These are phyloP conservation scores for Leucophora obtusa DNA, from an alignment of 2,888 invertebrate species.

Conservation along the genomic window DNA sequence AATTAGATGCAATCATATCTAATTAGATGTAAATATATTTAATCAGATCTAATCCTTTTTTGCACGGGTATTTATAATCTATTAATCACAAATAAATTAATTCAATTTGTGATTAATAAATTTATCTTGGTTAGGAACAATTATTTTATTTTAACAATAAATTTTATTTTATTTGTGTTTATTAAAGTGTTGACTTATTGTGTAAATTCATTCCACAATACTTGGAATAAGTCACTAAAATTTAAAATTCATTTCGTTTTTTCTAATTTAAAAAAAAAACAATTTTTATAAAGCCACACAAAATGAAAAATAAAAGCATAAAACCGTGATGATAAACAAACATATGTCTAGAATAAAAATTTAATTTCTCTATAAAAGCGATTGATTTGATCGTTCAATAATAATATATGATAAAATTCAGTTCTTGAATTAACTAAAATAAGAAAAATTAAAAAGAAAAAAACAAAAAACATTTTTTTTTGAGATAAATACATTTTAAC, in stretches of 20 bases:
- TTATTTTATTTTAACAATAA: background rate
- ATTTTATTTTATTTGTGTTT: background rate
- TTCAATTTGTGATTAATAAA: too few relatives aligned
- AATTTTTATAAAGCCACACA: slow-evolving; percentile 18
- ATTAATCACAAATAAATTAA: too few relatives aligned
- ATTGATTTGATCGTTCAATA: slow-evolving; percentile 28
- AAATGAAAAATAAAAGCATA: slow-evolving; percentile 13
- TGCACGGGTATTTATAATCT: too few relatives aligned
- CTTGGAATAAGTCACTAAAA: slow-evolving; percentile 26
- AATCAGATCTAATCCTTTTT: too few relatives aligned
- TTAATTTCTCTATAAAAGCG: slow-evolving; percentile 25
- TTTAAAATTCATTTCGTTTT: slow-evolving; percentile 1
- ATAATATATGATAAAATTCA: slow-evolving; percentile 31
- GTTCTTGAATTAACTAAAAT: slow-evolving; percentile 30
- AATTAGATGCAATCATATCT: too few relatives aligned
- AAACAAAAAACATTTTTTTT: background rate
- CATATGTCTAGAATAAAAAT: slow-evolving; percentile 6
- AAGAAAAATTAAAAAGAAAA: slow-evolving; percentile 12
- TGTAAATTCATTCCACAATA: slow-evolving; percentile 40
- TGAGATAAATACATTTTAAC: slow-evolving; percentile 13
- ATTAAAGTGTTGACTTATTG: background rate
- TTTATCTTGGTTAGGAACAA: too few relatives aligned
- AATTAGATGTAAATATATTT: too few relatives aligned
- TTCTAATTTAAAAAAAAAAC: slow-evolving; percentile 7
- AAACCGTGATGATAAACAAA: slow-evolving; percentile 20